Conservation (phyloP, 23 tunicate genomes). For the Diplosoma virens region DNA sequence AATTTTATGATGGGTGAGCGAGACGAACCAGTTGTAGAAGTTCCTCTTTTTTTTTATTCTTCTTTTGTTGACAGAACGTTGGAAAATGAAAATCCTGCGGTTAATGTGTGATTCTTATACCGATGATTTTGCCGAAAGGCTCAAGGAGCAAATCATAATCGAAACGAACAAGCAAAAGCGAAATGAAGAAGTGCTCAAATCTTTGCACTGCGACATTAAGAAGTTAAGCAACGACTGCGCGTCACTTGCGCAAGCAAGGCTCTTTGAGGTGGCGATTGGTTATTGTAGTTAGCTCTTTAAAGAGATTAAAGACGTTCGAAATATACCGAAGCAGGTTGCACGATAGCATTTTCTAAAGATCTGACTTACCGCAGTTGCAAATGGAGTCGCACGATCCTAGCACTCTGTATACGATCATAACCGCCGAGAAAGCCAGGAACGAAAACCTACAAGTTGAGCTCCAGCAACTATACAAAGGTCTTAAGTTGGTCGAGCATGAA, state of each 20-base stretch:
- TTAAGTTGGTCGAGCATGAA: constrained; percentile 55
- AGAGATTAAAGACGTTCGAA: neutral
- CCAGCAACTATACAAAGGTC: constrained; percentile 43
- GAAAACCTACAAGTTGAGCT: constrained; percentile 52
- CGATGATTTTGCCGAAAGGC: constrained; percentile 39
- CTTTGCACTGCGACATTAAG: constrained; percentile 41
- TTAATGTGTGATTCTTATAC: constrained; percentile 61
- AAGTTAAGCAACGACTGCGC: constrained; percentile 39
- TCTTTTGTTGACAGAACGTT: constrained; percentile 44
- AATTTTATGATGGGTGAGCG: constrained; percentile 80
- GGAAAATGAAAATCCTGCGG: constrained; percentile 66
- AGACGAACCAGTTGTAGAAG: too few species aligned
- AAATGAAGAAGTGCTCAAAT: constrained; percentile 11
- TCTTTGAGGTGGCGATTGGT: constrained; percentile 47
- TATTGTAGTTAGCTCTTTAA: neutral
- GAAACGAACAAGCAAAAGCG: constrained; percentile 36
- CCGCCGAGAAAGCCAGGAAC: constrained; percentile 64
- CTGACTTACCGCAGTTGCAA: constrained; percentile 27
- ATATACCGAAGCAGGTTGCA: neutral
- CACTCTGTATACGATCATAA: constrained; percentile 45
- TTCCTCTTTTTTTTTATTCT: too few species aligned
- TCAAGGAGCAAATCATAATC: constrained; percentile 32
- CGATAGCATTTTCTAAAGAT: neutral
- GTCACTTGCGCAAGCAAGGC: constrained; percentile 31
- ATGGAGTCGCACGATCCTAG: constrained; percentile 44